Conservation (phyloP, 2,113 vertebrate species). For the Helogale parvula region DNA sequence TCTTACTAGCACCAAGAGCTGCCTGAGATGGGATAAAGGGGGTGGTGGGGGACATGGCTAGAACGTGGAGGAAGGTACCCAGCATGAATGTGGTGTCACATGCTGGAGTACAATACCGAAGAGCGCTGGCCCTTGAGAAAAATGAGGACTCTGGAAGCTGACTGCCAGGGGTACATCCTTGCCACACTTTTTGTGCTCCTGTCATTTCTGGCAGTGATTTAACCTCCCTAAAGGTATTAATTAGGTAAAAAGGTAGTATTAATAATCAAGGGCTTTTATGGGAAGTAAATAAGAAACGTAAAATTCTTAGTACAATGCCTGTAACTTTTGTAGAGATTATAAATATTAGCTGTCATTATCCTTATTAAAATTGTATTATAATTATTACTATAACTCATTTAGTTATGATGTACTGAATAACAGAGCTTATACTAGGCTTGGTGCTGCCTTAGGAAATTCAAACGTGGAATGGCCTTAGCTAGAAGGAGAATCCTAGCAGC, state of each 20-base stretch:
- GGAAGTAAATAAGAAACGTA: constrained; percentile 15
- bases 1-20: background rate
- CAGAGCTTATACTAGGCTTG: background rate
- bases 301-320: background rate
- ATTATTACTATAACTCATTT: background rate
- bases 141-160: background rate
- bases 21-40: background rate
- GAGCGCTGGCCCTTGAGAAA: background rate
- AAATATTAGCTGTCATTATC: background rate
- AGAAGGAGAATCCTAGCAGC: background rate
- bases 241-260: too few species aligned
- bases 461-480: background rate
- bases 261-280: background rate
- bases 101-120: background rate
- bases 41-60: too few species aligned
- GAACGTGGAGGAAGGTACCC: rapidly evolving
- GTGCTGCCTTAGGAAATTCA: background rate
- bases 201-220: background rate
- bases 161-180: background rate
- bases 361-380: background rate
- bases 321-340: constrained; percentile 23
- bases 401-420: background rate
- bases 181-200: background rate
- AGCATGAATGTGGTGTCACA: background rate
- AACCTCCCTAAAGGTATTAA: background rate